These are phyloP conservation scores for Eupithecia abbreviata DNA, from an alignment of 2,888 invertebrate species.

Conservation along the genomic window DNA sequence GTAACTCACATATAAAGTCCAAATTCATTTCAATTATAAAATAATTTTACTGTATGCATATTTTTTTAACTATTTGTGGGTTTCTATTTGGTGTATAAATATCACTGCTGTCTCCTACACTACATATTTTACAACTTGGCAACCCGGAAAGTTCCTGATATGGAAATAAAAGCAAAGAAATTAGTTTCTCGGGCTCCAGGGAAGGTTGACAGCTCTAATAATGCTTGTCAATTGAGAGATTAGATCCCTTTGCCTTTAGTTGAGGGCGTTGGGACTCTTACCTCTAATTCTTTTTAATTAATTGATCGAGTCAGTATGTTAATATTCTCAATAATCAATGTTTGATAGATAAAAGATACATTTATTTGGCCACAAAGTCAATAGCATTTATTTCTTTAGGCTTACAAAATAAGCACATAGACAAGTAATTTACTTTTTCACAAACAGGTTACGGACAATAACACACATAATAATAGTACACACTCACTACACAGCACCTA, in stretches of 20 bases:
- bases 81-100: not conserved
- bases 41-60: no score
- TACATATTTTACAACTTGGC: conserved; percentile 2
- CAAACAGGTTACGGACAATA: no score
- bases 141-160: conserved; percentile 16
- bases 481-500: no score
- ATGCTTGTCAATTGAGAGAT: not conserved
- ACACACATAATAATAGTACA: no score
- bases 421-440: no score
- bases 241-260: not conserved
- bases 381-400: no score
- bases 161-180: conserved; percentile 19
- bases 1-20: no score
- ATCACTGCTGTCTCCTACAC: not conserved
- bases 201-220: conserved; percentile 15
- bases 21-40: no score
- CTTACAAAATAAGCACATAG: no score
- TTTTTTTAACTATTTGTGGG: not conserved
- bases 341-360: no score
- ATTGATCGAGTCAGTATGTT: not conserved
- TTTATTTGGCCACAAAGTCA: no score
- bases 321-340: not conserved
- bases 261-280: not conserved
- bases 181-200: conserved; percentile 1
- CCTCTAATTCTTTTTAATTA: not conserved